Evolutionary conservation across 2,888 invertebrate genomes (phyloP).

Genomic region (Dicyrtomina minuta): DNA sequence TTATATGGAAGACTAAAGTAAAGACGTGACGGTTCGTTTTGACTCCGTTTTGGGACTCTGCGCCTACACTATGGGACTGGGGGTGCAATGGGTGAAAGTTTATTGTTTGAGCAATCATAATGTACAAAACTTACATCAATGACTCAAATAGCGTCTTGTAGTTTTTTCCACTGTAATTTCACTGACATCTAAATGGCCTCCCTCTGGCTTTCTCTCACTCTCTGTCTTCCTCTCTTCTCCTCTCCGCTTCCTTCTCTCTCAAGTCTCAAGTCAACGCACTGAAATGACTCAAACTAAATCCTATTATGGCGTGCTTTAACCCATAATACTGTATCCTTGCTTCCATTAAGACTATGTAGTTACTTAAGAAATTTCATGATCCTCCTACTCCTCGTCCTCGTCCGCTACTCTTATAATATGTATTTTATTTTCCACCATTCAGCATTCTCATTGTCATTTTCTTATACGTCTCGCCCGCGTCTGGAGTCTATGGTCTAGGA

Average conservation of each 20-base stretch:
- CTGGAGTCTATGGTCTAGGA: too few species aligned
- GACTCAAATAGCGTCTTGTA: slow-evolving; percentile 3
- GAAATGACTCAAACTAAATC: slow-evolving; percentile 14
- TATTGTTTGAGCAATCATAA: too few species aligned
- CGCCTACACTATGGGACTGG: too few species aligned
- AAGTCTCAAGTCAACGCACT: slow-evolving; percentile 5
- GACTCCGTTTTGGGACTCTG: too few species aligned
- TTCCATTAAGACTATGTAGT: slow-evolving; percentile 10
- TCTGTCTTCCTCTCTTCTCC: slow-evolving; percentile 4
- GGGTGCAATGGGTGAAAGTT: too few species aligned
- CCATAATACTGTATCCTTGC: slow-evolving; percentile 10
- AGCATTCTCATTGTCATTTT: too few species aligned
- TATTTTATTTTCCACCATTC: too few species aligned
- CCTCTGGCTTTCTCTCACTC: slow-evolving; percentile 15
- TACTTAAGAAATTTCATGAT: slow-evolving; percentile 9
- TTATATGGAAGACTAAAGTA: too few species aligned
- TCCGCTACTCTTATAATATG: too few species aligned
- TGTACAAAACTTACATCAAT: not conserved
- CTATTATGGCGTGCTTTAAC: slow-evolving; percentile 10
- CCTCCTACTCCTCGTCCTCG: not conserved
- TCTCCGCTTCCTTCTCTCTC: not conserved
- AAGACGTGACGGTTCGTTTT: too few species aligned
- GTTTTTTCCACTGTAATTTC: slow-evolving; percentile 9
- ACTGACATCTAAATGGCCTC: slow-evolving; percentile 16
- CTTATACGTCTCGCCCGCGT: too few species aligned